Base-by-base conservation (phyloP, 92 coral and sea anemone genomes). In the Micromussa lordhowensis region DNA sequence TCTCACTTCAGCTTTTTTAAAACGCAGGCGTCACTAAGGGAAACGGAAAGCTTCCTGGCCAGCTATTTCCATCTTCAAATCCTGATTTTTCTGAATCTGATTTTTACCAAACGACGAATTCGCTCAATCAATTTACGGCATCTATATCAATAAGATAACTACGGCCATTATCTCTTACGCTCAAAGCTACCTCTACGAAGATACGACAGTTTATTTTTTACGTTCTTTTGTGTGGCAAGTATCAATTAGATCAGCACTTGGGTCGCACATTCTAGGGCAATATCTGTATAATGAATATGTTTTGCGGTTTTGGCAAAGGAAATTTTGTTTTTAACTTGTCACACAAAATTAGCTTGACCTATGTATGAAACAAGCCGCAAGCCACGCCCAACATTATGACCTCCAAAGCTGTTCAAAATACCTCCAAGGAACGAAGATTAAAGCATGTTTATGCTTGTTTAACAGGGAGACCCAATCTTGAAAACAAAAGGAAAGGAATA, bases 231-330 rank as follows among this genome's bases (percentile, higher is more conserved):
- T 72, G 16, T 15, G 63, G 40, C 15, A 53, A 1, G 32, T 2
- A 77, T 3, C 36, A 53, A 49, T 78, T 10, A 78, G 14, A 9
- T 1, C 68, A 61, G 5, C 9, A 61, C n/a, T 32, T 10, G 36
- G 35, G 53, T 73, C 53, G 78, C 21, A 73, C 51, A 2, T 73
- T 73, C 78, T 73, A 26, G 1, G 49, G 28, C 36, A 31, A 66
- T 66, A 22, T 16, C 51, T 7, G 51, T 9, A 11, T 5, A 76
- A 24, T n/a, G 12, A 53, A 76, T 7, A 3, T 22, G 19, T 13
- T 79, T 55, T 79, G 82, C 18, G 68, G 61, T 29, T 13, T 55
- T 54, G 82, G 68, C 82, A 79, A 79, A 57, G 28, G 68, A 19
- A 79, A 30, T 55, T 55, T 79, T 57, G 26, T 19, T 36, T 31